These are phyloP conservation scores for Austrofundulus limnaeus DNA, from an alignment of 2,113 vertebrate species.

Conservation along the genomic window DNA sequence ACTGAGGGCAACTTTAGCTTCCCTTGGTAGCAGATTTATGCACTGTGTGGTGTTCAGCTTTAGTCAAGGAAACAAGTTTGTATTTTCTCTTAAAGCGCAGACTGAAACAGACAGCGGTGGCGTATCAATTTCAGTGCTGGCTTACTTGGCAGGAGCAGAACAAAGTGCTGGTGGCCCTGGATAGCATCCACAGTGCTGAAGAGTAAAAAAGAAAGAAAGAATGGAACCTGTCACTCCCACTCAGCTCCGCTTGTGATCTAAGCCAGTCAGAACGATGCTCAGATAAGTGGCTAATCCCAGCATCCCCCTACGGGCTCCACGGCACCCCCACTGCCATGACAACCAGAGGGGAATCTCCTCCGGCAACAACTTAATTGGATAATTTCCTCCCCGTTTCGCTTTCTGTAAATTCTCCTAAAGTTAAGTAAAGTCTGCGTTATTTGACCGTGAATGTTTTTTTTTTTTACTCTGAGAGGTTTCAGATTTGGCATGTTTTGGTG, in stretches of 20 bases:
- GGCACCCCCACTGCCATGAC: constrained; percentile 64
- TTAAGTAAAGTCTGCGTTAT: constrained; percentile 52
- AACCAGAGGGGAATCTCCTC: constrained; percentile 64
- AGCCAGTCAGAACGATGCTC: constrained; percentile 63
- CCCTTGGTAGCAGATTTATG: constrained; percentile 49
- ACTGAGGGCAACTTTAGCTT: constrained; percentile 42
- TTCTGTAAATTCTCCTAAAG: constrained; percentile 48
- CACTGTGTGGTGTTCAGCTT: constrained; percentile 32
- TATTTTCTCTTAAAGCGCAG: constrained; percentile 50
- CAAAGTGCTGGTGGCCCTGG: constrained; percentile 63
- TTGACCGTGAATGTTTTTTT: constrained; percentile 34
- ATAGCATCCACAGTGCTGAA: constrained; percentile 50
- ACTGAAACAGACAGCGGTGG: constrained; percentile 35
- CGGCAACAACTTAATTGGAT: constrained; percentile 72
- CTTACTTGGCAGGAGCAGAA: constrained; percentile 55
- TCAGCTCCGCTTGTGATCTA: constrained; percentile 73
- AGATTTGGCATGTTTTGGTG: constrained; percentile 12
- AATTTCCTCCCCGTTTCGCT: constrained; percentile 63
- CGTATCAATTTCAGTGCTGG: constrained; percentile 61
- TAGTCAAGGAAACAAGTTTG: constrained; percentile 36
- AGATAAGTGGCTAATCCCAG: constrained; percentile 72
- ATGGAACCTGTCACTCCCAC: constrained; percentile 72
- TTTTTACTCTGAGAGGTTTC: constrained; percentile 29
- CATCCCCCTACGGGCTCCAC: constrained; percentile 53
- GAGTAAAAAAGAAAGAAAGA: constrained; percentile 60